Evolutionary conservation across 2,888 invertebrate species (phyloP), one percentile per base, ranked within the genome.

Genomic region (Drosophila koepferae): DNA sequence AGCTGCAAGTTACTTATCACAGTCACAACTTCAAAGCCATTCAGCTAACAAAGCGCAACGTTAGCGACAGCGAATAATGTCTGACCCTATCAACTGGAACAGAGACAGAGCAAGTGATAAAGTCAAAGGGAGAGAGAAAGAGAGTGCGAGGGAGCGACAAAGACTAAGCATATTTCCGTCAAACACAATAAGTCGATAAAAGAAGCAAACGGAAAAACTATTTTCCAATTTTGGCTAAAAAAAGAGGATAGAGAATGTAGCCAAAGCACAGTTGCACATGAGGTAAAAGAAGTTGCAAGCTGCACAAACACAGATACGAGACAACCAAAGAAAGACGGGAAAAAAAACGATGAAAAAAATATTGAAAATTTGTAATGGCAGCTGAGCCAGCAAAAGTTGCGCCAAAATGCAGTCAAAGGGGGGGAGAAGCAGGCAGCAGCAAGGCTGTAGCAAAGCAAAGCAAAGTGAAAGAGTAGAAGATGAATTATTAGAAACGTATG

Each of bases 401-500:
- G 46, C 72, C 72, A 61, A 65, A 63, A 54, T 61, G 34, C 44
- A 51, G 38, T 34, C 48, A 74, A 55, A 12, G 49, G 56, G 43
- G 65, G 34, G 20, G 20, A 20, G 20, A 2, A 18, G 20, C 16
- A 46, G 55, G 18, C n/a, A 54, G 40, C 23, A 56, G 34, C 28
- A 16, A 40, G 4, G 14, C 7, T 18, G 53, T 36, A 4, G 34
- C 31, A n/a, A 63, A 56, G 64, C 51, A 46, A 44, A 60, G 36
- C 38, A 38, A 59, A 65, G 58, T n/a, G 46, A 34, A 58, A 41
- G 23, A 43, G 59, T 48, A 51, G 44, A 46, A 74, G 81, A 86
- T 82, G 83, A 82, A 82, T 82, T 86, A 86, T 82, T 85, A 80
- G 82, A 77, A 82, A 82, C 77, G 86, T 82, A 82, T 82, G 82